A percentile compares a stretch with the other conserved stretches of the same genome.
Conservation (phyloP, 2,797 vertebrate genomes). For the Muscicapa striata region DNA sequence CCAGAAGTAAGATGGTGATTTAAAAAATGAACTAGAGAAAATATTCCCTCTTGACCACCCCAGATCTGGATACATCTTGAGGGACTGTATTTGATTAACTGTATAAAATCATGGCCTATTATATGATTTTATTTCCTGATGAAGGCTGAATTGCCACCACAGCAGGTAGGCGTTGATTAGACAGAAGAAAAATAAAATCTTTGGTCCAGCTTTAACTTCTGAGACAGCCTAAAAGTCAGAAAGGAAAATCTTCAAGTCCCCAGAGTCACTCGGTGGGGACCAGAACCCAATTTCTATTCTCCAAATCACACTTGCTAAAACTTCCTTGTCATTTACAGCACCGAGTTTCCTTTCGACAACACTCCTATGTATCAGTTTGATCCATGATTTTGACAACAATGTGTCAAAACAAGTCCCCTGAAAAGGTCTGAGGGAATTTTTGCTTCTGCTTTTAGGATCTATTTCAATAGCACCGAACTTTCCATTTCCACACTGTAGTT, state of each 20-base stretch:
- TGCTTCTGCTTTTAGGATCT: neutral
- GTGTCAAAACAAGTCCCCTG: constrained; percentile 55
- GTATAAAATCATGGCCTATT: neutral
- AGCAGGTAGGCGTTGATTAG: neutral
- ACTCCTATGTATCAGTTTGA: constrained; percentile 21
- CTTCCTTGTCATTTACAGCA: neutral
- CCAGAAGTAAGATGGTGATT: neutral
- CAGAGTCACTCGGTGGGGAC: neutral
- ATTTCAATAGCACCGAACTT: neutral
- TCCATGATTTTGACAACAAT: constrained; percentile 44
- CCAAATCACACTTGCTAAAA: neutral
- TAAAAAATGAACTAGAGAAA: neutral
- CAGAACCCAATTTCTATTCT: neutral
- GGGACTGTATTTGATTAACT: neutral
- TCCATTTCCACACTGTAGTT: neutral
- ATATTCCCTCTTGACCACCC: neutral
- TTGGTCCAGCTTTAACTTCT: neutral
- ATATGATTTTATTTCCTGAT: neutral
- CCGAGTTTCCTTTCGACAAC: neutral
- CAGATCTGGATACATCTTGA: neutral
- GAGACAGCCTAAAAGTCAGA: neutral
- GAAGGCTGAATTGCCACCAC: neutral
- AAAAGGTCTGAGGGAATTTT: constrained; percentile 52
- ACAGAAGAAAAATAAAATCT: neutral
- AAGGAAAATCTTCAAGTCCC: neutral